These are phyloP conservation scores for Penaeus indicus DNA, from an alignment of 1,140 invertebrate genomes.

Conservation along the genomic window DNA sequence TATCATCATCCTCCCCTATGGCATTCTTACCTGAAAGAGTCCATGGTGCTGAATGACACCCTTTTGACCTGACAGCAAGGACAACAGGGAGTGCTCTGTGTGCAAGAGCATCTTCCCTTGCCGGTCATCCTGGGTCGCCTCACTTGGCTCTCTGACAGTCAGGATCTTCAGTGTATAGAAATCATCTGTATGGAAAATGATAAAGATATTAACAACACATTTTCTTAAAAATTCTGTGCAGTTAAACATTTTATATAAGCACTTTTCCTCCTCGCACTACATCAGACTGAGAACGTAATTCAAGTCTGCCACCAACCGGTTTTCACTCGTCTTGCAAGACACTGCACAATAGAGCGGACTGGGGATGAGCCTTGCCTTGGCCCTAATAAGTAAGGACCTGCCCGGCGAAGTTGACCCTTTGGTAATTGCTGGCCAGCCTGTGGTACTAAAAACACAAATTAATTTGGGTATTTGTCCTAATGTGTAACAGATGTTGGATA, in stretches of 20 bases:
- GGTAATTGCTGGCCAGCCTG: conserved; percentile 35
- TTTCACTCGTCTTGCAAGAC: conserved; percentile 80
- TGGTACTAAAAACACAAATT: conserved; percentile 39
- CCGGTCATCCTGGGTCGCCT: conserved; percentile 82
- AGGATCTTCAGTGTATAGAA: conserved; percentile 83
- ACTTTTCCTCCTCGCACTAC: too few species aligned
- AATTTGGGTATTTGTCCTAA: too few species aligned
- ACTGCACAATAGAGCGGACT: conserved; percentile 84
- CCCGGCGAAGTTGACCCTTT: conserved; percentile 57
- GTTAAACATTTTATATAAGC: background rate
- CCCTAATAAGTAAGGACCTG: conserved; percentile 79
- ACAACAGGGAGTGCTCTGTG: conserved; percentile 84
- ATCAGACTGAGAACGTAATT: background rate
- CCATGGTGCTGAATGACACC: conserved; percentile 86
- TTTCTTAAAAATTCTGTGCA: background rate
- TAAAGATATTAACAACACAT: background rate
- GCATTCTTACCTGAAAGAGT: conserved; percentile 79
- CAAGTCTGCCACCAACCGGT: conserved; percentile 72
- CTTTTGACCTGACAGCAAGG: conserved; percentile 79
- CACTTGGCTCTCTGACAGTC: conserved; percentile 74
- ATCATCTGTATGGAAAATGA: conserved; percentile 69
- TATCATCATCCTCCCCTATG: background rate
- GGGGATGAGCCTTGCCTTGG: conserved; percentile 82
- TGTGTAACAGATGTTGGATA: too few species aligned
- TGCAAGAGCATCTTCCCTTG: conserved; percentile 87